A percentile compares a stretch with the other conserved stretches of the same genome.
Conservation (phyloP, 2,888 invertebrate species). For the Phengaris alcon region DNA sequence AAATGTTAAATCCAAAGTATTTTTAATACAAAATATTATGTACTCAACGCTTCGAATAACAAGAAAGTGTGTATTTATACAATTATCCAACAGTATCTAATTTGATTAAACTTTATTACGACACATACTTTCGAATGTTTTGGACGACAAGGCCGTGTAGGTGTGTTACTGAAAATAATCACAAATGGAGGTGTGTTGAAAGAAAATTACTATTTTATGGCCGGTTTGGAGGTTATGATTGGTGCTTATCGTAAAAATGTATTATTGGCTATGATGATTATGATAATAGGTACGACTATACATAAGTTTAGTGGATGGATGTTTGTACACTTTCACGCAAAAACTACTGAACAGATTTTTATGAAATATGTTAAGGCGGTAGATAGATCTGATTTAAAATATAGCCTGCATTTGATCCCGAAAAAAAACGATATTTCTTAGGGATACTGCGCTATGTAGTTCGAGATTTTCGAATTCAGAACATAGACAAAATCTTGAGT, state of each 20-base stretch:
- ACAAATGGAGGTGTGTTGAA: background rate
- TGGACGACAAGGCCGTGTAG: constrained; percentile 11
- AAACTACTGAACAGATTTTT: no score
- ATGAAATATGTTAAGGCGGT: no score
- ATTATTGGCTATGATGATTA: background rate
- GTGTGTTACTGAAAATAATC: background rate
- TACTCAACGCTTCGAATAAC: background rate
- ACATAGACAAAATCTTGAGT: no score
- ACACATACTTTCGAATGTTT: constrained; percentile 12
- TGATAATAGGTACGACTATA: background rate
- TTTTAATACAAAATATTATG: constrained; percentile 10
- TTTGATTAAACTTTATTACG: constrained; percentile 26
- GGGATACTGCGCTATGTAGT: no score
- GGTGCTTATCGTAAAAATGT: background rate
- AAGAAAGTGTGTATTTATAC: constrained; percentile 23
- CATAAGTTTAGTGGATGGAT: no score
- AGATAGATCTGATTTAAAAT: no score
- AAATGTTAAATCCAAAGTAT: background rate
- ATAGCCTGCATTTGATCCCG: no score
- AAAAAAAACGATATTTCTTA: no score
- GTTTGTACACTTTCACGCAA: no score
- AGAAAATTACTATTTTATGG: constrained; percentile 13
- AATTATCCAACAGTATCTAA: constrained; percentile 22
- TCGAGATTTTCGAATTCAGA: no score
- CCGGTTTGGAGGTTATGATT: background rate